These are phyloP conservation scores for Drosophila biarmipes DNA, from an alignment of 1,140 invertebrate genomes.

Conservation along the genomic window DNA sequence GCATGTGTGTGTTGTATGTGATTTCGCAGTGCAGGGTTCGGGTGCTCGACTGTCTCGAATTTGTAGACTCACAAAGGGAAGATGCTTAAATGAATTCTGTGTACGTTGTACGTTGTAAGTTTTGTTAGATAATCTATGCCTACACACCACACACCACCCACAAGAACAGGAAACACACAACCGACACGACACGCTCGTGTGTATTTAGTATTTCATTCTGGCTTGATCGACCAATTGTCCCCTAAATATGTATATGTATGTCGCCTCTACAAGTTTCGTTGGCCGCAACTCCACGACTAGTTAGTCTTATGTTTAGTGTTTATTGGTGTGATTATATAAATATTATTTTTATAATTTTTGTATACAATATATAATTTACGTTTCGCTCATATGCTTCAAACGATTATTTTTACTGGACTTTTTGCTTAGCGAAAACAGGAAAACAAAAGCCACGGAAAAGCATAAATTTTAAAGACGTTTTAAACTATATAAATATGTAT, in stretches of 20 bases:
- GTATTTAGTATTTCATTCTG: conserved; percentile 13
- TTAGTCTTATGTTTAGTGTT: conserved; percentile 72
- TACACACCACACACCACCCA: conserved; percentile 19
- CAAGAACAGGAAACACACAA: conserved; percentile 4
- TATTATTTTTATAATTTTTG: conserved; percentile 73
- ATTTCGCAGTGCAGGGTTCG: conserved; percentile 40
- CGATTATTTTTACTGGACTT: conserved; percentile 61
- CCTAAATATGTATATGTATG: background rate
- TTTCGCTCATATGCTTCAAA: conserved; percentile 21
- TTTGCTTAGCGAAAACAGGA: conserved; percentile 74
- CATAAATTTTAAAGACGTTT: conserved; percentile 33
- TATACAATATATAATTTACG: conserved; percentile 70
- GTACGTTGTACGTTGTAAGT: conserved; percentile 49
- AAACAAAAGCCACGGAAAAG: background rate
- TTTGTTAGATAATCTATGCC: conserved; percentile 41
- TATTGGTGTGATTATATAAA: conserved; percentile 74
- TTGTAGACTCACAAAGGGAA: conserved; percentile 63
- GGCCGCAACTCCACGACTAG: conserved; percentile 46
- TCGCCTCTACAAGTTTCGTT: conserved; percentile 39
- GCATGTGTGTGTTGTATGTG: conserved; percentile 36
- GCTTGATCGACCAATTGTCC: conserved; percentile 22
- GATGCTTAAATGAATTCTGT: conserved; percentile 56
- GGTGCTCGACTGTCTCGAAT: conserved; percentile 66
- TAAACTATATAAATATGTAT: conserved; percentile 32
- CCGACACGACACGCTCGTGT: conserved; percentile 11